Conservation (phyloP, 2,113 vertebrate species). For the Gadus macrocephalus region DNA sequence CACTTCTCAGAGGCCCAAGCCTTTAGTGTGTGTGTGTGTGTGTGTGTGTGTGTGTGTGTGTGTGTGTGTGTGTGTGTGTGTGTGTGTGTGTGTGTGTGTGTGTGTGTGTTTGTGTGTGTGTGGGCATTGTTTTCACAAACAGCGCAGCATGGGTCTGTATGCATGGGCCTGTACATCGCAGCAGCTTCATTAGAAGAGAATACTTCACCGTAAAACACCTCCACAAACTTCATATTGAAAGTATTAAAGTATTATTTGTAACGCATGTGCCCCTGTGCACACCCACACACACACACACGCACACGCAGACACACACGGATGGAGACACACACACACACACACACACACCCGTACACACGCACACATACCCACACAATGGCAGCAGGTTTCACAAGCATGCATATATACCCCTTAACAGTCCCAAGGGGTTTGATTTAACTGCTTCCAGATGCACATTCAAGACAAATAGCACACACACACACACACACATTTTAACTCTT, state of each 20-base stretch:
- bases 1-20: conserved; percentile 69
- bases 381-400: conserved; percentile 65
- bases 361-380: conserved; percentile 46
- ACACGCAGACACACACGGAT: conserved; percentile 16
- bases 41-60: conserved; percentile 30
- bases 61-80: conserved; percentile 31
- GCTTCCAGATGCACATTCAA: conserved; percentile 64
- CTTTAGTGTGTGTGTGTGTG: conserved; percentile 45
- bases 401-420: conserved; percentile 63
- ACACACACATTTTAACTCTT: conserved; percentile 45
- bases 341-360: conserved; percentile 26
- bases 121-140: conserved; percentile 31
- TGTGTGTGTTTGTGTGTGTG: conserved; percentile 17
- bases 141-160: conserved; percentile 34
- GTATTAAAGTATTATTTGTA: conserved; percentile 28
- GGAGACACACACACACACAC: conserved; percentile 20
- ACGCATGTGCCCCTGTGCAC: conserved; percentile 31
- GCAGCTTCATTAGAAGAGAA: conserved; percentile 61
- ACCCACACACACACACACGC: conserved; percentile 32
- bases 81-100: neutral
- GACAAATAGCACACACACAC: conserved; percentile 54
- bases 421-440: conserved; percentile 60
- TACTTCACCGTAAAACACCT: conserved; percentile 53
- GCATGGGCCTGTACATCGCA: conserved; percentile 52
- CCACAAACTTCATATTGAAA: conserved; percentile 22